A percentile compares a stretch with the other conserved stretches of the same genome.
Evolutionary conservation across 2,113 vertebrate species (phyloP).

Genomic region (Cathartes aura): DNA sequence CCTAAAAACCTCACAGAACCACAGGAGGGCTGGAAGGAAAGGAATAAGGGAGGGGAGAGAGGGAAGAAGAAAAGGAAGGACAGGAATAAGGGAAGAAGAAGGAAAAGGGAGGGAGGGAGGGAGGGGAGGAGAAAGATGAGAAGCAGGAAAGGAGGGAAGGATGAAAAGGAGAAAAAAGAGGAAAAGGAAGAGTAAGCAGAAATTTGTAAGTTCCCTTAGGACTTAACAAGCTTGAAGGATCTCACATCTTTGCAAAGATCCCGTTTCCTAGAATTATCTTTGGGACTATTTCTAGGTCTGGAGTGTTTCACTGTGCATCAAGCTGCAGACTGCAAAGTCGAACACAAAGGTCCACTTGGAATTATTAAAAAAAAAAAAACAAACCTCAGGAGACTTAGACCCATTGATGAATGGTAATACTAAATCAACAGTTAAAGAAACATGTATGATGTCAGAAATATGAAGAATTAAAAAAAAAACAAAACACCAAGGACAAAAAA

Average conservation of each 20-base stretch:
- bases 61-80: neutral
- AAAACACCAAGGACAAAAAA: neutral
- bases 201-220: neutral
- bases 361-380: neutral
- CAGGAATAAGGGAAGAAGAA: no score
- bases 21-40: neutral
- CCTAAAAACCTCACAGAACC: neutral
- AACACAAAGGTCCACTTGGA: neutral
- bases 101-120: fast-evolving
- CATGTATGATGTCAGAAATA: neutral
- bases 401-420: neutral
- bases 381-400: neutral
- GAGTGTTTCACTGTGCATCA: neutral
- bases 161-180: neutral
- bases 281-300: neutral
- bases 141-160: neutral
- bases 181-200: neutral
- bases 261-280: neutral
- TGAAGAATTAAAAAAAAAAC: neutral
- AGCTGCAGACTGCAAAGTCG: neutral
- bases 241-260: neutral
- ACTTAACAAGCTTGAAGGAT: neutral
- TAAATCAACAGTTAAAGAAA: neutral
- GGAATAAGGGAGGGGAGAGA: neutral
- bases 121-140: no score